Percentiles rank a stretch among this genome's conserved stretches.
Conservation (phyloP, 2,113 vertebrate genomes). For the Campylorhamphus procurvoides region DNA sequence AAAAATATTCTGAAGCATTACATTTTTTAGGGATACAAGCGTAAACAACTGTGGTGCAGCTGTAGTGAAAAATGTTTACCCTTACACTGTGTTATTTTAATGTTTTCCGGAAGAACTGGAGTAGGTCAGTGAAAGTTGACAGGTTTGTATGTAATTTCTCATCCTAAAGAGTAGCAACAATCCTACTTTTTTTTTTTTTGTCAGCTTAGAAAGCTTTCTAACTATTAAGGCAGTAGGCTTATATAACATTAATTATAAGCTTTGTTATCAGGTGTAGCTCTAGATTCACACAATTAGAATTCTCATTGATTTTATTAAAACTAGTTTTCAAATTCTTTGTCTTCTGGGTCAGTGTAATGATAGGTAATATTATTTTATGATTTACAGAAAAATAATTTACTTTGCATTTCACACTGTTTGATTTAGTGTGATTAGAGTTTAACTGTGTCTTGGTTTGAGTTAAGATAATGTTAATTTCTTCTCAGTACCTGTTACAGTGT, state of each 20-base stretch:
- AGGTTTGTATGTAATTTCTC: neutral
- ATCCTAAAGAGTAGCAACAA: neutral
- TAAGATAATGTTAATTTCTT: neutral
- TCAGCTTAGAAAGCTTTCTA: neutral
- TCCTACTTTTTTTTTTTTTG: neutral
- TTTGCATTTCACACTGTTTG: neutral
- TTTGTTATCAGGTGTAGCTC: neutral
- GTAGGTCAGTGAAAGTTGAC: neutral
- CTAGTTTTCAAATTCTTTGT: neutral
- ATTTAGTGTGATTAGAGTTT: neutral
- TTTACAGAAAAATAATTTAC: neutral
- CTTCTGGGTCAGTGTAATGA: neutral
- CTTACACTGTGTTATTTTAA: neutral
- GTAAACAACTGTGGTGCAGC: neutral
- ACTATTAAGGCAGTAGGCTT: neutral
- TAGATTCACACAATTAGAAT: neutral
- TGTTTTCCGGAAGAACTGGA: neutral
- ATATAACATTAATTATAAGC: neutral
- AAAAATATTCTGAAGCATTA: neutral
- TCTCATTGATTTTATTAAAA: neutral
- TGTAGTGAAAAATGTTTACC: neutral
- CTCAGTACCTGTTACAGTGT: neutral
- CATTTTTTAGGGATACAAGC: neutral
- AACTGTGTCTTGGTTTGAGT: neutral
- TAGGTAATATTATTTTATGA: neutral